phyloP scores from a whole-genome alignment of 2,888 invertebrate genomes.

The Ceramica pisi region DNA sequence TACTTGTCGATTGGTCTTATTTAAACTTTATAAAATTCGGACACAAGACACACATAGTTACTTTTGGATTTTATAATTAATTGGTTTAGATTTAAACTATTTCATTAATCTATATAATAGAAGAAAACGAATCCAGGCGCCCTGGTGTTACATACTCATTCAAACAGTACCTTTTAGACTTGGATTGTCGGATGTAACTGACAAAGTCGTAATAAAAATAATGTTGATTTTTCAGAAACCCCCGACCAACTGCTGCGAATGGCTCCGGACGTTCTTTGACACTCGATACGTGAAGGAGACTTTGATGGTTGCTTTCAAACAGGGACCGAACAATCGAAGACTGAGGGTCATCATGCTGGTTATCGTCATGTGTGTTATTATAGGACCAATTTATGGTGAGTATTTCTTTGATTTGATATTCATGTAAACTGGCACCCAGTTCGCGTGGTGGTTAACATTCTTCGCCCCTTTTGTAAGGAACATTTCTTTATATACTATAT shows the following conservation, averaged over 20 bases:
- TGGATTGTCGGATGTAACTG: neutral
- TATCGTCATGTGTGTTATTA: slow-evolving; percentile 95
- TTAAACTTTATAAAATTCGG: no score
- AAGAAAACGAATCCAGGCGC: neutral
- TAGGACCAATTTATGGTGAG: slow-evolving; percentile 96
- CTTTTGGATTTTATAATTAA: no score
- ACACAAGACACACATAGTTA: no score
- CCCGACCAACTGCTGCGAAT: slow-evolving; percentile 87
- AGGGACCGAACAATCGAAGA: slow-evolving; percentile 94
- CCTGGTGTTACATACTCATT: neutral
- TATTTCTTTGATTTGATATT: neutral
- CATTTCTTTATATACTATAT: no score
- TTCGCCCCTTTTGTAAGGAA: no score
- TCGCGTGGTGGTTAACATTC: neutral
- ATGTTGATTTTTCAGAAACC: slow-evolving; percentile 75
- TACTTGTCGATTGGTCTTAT: no score
- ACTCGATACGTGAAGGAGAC: slow-evolving; percentile 94
- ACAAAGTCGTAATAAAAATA: neutral
- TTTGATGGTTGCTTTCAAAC: slow-evolving; percentile 94
- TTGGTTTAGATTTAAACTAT: no score
- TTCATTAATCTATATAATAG: neutral
- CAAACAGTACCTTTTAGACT: neutral
- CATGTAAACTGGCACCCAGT: neutral
- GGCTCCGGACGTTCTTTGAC: slow-evolving; percentile 94
- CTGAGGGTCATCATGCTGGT: slow-evolving; percentile 94